These are phyloP conservation scores for Metaphire vulgaris DNA, from an alignment of 1,140 invertebrate genomes.

Conservation along the genomic window DNA sequence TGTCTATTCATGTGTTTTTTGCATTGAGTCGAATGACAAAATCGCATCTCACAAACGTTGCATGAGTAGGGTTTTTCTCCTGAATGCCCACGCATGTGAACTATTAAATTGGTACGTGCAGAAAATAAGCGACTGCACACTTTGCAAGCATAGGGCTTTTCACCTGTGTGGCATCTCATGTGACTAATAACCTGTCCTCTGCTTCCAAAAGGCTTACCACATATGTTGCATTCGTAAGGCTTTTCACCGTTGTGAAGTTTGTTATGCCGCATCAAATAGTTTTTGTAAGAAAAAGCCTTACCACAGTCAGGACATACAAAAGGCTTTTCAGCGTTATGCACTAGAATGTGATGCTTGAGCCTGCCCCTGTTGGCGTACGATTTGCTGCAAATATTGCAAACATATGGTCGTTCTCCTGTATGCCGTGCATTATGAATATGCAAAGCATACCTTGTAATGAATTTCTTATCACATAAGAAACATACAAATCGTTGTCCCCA, in stretches of 20 bases:
- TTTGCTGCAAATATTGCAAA: neutral
- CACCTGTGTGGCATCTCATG: neutral
- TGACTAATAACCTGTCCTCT: neutral
- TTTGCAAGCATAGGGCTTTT: neutral
- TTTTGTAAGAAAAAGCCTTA: neutral
- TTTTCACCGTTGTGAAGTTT: neutral
- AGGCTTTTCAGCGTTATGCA: neutral
- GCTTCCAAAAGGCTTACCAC: neutral
- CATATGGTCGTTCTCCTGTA: neutral
- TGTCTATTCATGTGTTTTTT: neutral
- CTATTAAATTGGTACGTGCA: neutral
- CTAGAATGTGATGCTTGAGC: neutral
- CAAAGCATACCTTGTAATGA: neutral
- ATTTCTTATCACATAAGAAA: neutral
- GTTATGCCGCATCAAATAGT: neutral
- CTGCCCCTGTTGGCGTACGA: neutral
- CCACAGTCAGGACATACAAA: neutral
- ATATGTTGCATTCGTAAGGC: neutral
- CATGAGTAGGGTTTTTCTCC: neutral
- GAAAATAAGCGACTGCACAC: neutral
- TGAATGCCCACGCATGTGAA: neutral
- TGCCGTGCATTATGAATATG: neutral
- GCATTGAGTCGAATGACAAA: neutral
- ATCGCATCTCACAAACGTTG: neutral
- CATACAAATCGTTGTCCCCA: neutral